Conservation (phyloP, 2,888 invertebrate species). For the Caradrina kadenii region DNA sequence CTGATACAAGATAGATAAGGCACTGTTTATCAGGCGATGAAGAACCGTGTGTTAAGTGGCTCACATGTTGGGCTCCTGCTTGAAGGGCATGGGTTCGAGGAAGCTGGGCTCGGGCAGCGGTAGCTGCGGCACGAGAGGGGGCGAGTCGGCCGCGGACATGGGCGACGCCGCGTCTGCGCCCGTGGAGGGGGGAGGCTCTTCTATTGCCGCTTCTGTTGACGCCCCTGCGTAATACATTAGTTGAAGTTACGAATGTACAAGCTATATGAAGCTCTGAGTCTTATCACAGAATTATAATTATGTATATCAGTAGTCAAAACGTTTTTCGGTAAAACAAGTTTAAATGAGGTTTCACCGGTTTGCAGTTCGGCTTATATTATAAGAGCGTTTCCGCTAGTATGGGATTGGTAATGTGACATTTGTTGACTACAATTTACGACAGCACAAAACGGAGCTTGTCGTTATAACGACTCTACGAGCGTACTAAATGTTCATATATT, state of each 20-base stretch:
- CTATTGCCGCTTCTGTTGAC: constrained; percentile 78
- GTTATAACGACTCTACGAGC: too few species aligned
- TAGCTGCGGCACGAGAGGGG: constrained; percentile 76
- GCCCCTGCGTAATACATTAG: constrained; percentile 75
- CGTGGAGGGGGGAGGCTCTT: constrained; percentile 62
- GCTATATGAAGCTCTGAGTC: neutral
- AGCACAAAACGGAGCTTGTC: neutral
- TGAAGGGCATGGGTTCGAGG: constrained; percentile 81
- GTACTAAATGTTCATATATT: too few species aligned
- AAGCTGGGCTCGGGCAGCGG: constrained; percentile 70
- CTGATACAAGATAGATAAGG: constrained; percentile 14
- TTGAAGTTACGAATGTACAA: constrained; percentile 39
- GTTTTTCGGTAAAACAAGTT: too few species aligned
- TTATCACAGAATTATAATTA: neutral
- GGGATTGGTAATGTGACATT: neutral
- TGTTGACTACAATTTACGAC: neutral
- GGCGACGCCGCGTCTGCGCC: constrained; percentile 61
- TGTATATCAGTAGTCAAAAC: neutral
- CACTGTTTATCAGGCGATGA: constrained; percentile 12
- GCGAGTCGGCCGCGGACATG: constrained; percentile 65
- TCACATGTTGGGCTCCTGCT: constrained; percentile 87
- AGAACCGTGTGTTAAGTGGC: constrained; percentile 38
- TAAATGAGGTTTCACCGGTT: neutral
- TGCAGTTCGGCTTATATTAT: neutral
- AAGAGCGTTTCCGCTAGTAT: neutral